Base-by-base conservation (phyloP, 2,888 invertebrate species). In the Camptogramma bilineatum region DNA sequence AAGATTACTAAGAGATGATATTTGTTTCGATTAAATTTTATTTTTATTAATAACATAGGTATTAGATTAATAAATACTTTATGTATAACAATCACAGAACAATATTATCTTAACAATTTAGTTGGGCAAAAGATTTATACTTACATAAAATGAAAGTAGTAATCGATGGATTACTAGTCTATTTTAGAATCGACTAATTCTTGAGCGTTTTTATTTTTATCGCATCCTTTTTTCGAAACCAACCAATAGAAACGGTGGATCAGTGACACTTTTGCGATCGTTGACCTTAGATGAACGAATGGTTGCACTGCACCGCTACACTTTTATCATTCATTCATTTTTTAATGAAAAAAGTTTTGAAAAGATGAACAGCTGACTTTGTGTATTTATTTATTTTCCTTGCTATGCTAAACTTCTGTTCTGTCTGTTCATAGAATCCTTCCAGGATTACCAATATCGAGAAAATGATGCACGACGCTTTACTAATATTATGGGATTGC, bases 401-500 rank as follows among this genome's bases (percentile, higher is more conserved):
- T 1, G 34, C 1, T 34, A 1, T 9, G 9, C 24, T 5, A 24
- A 5, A 24, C 24, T 24, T 5, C 9, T 28, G 28, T 34, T 34
- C 34, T 34, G 24, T 9, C 8, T 31, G 31, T 5, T 9, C 8
- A 3, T n/a, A 42, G 42, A 42, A 10, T 39, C n/a, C 13, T 0
- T 2, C 13, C 17, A 1, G 16, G 13, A 16, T 17, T 7, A 16
- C 17, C 44, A 3, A 13, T 9, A 52, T 18, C 47, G 28, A 19
- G 28, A 86, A 77, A 80, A 96, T 96, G 96, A 94, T 96, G 62
- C 95, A 96, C 74, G 96, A 96, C 81, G 94, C 95, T 21, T 82
- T 96, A 64, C 79, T 96, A 69, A 91, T 95, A 66, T 84, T 96
- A 57, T 95, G 95, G 94, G 95, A 95, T 73, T 95, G 94, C 79